Evolutionary conservation across 1,140 invertebrate species (phyloP).

Genomic region (Chironomus striatipennis): DNA sequence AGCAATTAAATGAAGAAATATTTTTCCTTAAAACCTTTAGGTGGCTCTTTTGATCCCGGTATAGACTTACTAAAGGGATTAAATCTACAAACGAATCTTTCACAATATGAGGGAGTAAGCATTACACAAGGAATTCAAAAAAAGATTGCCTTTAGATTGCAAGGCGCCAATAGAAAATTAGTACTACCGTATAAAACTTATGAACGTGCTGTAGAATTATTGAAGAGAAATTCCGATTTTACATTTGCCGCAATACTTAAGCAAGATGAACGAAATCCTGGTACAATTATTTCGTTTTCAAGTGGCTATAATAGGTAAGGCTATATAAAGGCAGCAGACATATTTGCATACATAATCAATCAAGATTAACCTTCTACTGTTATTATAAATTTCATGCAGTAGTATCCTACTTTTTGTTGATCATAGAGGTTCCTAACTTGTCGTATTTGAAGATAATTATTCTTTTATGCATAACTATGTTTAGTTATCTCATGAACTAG

Average conservation of each 20-base stretch:
- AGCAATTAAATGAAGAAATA: not conserved
- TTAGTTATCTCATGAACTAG: too few species aligned
- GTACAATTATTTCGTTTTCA: slow-evolving; percentile 72
- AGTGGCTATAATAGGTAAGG: slow-evolving; percentile 60
- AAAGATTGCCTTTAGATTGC: slow-evolving; percentile 5
- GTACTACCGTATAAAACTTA: slow-evolving; percentile 57
- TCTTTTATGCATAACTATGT: too few species aligned
- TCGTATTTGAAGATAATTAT: too few species aligned
- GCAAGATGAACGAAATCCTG: slow-evolving; percentile 72
- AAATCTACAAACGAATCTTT: slow-evolving; percentile 25
- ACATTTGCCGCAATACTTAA: slow-evolving; percentile 65
- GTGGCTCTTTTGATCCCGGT: slow-evolving; percentile 19
- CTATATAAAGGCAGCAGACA: not conserved
- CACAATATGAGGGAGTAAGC: slow-evolving; percentile 24
- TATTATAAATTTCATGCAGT: too few species aligned
- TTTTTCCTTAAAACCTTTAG: not conserved
- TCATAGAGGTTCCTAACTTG: too few species aligned
- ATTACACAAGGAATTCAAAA: slow-evolving; percentile 24
- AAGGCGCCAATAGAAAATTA: slow-evolving; percentile 64
- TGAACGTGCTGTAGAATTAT: slow-evolving; percentile 54
- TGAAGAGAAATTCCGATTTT: slow-evolving; percentile 65
- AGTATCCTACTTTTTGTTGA: too few species aligned
- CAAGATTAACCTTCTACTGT: too few species aligned
- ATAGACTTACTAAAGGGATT: slow-evolving; percentile 26
- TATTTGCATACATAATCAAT: not conserved